Evolutionary conservation across 2,888 invertebrate genomes (phyloP).

Genomic region (Leucophenga montana): DNA sequence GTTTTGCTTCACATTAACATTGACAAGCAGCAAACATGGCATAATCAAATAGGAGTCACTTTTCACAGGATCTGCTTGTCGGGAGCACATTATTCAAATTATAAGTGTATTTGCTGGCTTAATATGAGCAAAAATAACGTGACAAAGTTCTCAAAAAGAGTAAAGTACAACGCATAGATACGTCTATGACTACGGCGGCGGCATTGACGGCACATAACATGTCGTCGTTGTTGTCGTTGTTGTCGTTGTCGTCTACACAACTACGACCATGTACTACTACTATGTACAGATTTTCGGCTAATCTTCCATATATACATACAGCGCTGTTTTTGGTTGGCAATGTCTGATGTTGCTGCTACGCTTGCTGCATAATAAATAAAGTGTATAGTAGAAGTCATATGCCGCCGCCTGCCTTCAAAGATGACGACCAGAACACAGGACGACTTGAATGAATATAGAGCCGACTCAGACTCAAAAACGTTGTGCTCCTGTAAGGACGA

Average conservation of each 20-base stretch:
- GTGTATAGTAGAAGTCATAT: conserved; percentile 37
- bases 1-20: too few relatives aligned
- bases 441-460: too few relatives aligned
- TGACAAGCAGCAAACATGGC: conserved; percentile 11
- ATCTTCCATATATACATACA: too few relatives aligned
- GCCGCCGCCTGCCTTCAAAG: background rate
- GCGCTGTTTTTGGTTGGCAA: background rate
- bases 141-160: conserved; percentile 53
- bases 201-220: too few relatives aligned
- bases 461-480: too few relatives aligned
- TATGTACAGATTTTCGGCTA: too few relatives aligned
- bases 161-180: conserved; percentile 7
- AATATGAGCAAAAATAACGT: conserved; percentile 47
- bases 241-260: too few relatives aligned
- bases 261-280: too few relatives aligned
- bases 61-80: conserved; percentile 9
- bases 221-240: too few relatives aligned
- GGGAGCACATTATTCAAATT: conserved; percentile 54
- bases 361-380: conserved; percentile 50
- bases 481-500: too few relatives aligned
- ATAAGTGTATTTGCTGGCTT: conserved; percentile 39
- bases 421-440: too few relatives aligned
- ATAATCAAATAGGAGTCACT: background rate
- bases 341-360: conserved; percentile 35
- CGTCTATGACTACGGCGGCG: too few relatives aligned